Evolutionary conservation across 2,113 vertebrate genomes (phyloP).

Genomic region (Parus major): DNA sequence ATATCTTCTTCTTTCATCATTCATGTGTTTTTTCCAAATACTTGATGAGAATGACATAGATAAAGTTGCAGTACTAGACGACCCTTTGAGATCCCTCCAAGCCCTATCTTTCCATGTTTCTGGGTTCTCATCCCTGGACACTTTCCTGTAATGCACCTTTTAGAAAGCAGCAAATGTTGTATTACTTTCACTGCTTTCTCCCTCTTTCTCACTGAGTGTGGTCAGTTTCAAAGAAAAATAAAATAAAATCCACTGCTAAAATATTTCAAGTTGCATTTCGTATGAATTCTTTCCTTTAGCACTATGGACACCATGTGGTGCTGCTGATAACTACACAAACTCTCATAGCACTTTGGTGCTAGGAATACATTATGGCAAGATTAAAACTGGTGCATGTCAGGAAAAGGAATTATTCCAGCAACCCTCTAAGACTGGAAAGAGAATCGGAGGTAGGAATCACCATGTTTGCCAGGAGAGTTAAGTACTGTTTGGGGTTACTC

Average conservation of each 20-base stretch:
- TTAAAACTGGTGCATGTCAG: neutral
- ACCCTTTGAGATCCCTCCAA: neutral
- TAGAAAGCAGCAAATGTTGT: neutral
- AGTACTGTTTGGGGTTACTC: neutral
- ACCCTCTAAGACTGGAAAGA: neutral
- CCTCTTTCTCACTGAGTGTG: neutral
- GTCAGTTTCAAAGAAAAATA: neutral
- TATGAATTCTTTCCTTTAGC: conserved; percentile 6
- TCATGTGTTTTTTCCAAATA: neutral
- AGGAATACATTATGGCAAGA: accelerated
- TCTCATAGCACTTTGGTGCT: neutral
- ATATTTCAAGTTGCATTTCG: neutral
- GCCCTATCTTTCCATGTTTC: neutral
- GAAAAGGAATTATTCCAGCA: neutral
- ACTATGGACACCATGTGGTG: conserved; percentile 58
- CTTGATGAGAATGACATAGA: neutral
- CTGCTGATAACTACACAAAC: neutral
- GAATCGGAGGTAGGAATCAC: neutral
- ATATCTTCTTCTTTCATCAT: neutral
- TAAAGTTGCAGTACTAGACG: neutral
- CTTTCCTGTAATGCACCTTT: neutral
- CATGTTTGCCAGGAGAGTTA: neutral
- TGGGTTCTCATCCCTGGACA: neutral
- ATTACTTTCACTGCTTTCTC: neutral
- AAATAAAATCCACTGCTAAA: neutral